Base-by-base conservation (phyloP, 1,140 invertebrate species). In the Limonius californicus region DNA sequence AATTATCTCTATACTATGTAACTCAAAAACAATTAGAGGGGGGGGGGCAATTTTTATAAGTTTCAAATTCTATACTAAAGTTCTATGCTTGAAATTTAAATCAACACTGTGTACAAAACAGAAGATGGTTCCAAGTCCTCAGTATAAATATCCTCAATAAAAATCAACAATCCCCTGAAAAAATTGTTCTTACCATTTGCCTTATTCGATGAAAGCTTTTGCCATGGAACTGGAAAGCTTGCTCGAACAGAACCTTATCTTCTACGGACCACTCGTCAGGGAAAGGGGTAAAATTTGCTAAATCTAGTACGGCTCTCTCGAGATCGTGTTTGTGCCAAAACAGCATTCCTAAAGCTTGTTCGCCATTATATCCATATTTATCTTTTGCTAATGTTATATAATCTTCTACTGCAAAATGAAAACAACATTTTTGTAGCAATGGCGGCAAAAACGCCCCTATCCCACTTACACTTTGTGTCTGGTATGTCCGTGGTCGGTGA, bases 311-410 rank as follows among this genome's bases (percentile, higher is more conserved):
- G 2, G 96, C 95, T 70, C 91, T 85, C 66, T 94, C 92, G 35
- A 98, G 81, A 78, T 97, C 93, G 80, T 98, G 95, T 79, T 97
- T 96, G 72, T 98, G 95, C 95, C 95, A 98, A 78, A 96, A 98
- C 11, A 99, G 79, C 93, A 98, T 97, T 11, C 95, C 96, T 23
- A 99, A 80, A 19, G 96, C 95, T 80, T 99, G 95, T 82, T 98
- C 96, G 32, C 91, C 92, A 79, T 97, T 97, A 70, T 98, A 99
- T 47, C 94, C 94, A 85, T 95, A 97, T 77, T 97, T 98, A 74
- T 98, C 94, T 80, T 97, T 97, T n/a, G 95, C 92, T 67, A 95
- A 84, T 69, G 87, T 85, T 64, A 97, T 92, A 74, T 97, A 98
- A 74, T 97, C 91, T 80, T 98, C 95, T 83, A 98, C 94, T 94